Percentiles rank a stretch among this genome's conserved stretches.
These are phyloP conservation scores for Hemitrygon akajei DNA, from an alignment of 2,797 vertebrate species.

Conservation along the genomic window DNA sequence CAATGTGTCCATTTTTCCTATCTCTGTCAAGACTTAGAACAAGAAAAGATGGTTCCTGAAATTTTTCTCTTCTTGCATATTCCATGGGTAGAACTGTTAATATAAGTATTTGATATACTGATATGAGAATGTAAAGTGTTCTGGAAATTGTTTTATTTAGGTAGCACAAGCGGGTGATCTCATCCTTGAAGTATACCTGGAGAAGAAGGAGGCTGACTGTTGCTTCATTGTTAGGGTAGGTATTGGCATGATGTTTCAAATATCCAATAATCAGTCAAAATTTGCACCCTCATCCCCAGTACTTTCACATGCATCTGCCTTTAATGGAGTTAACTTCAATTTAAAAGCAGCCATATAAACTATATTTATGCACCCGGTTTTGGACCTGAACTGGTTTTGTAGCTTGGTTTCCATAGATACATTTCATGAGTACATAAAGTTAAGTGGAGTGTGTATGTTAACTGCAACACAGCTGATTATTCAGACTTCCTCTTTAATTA, in stretches of 20 bases:
- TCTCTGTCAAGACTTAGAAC: not conserved
- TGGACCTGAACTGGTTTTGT: not conserved
- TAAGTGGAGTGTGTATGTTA: not conserved
- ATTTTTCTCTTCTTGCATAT: not conserved
- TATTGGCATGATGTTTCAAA: conserved; percentile 40
- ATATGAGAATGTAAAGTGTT: not conserved
- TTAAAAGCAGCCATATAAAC: not conserved
- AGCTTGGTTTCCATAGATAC: not conserved
- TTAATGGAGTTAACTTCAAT: not conserved
- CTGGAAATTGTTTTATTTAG: conserved; percentile 51
- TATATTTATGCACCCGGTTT: not conserved
- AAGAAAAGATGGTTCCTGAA: not conserved
- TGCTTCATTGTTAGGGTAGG: conserved; percentile 89
- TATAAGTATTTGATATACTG: not conserved
- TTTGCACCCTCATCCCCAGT: not conserved
- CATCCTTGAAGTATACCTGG: conserved; percentile 88
- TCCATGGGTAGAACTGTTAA: not conserved
- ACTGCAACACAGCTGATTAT: not conserved
- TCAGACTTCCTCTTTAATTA: conserved; percentile 7
- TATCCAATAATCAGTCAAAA: not conserved
- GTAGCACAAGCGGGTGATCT: conserved; percentile 89
- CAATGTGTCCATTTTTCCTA: not conserved
- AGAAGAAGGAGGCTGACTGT: conserved; percentile 77
- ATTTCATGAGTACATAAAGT: not conserved
- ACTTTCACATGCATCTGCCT: not conserved